Percentiles rank a stretch among this genome's conserved stretches.
phyloP scores from a whole-genome alignment of 1,140 invertebrate species.

The Galleria mellonella region DNA sequence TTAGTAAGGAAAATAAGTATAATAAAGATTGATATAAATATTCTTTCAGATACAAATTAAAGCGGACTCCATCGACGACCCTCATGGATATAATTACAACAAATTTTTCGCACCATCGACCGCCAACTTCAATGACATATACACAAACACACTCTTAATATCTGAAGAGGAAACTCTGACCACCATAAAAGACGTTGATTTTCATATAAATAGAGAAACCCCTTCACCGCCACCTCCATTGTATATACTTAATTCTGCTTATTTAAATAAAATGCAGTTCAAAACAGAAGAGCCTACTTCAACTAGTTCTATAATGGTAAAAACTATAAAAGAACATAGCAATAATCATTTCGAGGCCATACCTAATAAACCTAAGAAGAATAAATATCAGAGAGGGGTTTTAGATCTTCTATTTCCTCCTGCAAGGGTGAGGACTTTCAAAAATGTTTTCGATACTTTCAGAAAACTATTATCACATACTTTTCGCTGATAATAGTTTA shows the following conservation, averaged over 20 bases:
- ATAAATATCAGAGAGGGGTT: constrained; percentile 28
- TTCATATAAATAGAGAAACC: constrained; percentile 12
- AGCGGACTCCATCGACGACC: constrained; percentile 22
- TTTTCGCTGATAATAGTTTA: constrained; percentile 17
- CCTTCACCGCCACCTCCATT: constrained; percentile 1
- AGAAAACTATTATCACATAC: constrained; percentile 35
- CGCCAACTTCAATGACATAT: constrained; percentile 34
- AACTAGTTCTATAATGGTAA: constrained; percentile 8
- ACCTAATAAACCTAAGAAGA: constrained; percentile 2
- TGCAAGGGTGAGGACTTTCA: constrained; percentile 34
- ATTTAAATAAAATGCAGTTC: not conserved
- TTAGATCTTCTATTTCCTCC: constrained; percentile 40
- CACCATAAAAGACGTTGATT: constrained; percentile 14
- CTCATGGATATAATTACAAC: constrained; percentile 8
- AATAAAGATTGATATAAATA: no score
- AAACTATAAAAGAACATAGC: constrained; percentile 7
- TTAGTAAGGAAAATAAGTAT: no score
- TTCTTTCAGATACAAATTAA: constrained; percentile 12
- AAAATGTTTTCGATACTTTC: constrained; percentile 33
- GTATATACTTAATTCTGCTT: not conserved
- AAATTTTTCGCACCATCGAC: constrained; percentile 16
- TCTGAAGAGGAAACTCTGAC: constrained; percentile 9
- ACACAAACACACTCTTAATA: constrained; percentile 9
- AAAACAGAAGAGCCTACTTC: not conserved
- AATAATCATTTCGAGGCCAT: no score